Evolutionary conservation across 2,888 invertebrate species (phyloP), one percentile per base, ranked within the genome.

Genomic region (Euproctis similis): DNA sequence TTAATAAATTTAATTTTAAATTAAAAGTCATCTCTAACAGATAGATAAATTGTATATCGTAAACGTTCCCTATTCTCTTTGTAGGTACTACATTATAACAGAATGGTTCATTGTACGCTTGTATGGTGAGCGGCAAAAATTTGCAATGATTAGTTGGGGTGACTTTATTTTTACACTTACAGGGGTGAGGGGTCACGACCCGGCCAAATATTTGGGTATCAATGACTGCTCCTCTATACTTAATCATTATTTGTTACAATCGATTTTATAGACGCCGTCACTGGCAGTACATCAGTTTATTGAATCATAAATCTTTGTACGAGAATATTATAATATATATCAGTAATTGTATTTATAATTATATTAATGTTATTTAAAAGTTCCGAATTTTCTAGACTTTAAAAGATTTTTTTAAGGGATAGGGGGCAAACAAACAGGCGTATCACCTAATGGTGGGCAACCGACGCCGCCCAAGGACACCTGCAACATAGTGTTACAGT

Each of bases 121-220:
- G 27, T 42, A 57, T 44, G 61, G 59, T 53, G 63, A 60, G 64
- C 62, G 54, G 48, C 60, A 57, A 62, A 67, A 65, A 62, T 73
- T 70, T 67, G 64, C 50, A 67, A 65, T 70, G 60, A 68, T 70
- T 62, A 59, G 55, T 51, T 59, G 48, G 73, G 74, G 70, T 68
- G 59, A 56, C 58, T 67, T 66, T 65, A 68, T 74, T 74, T 64
- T 59, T 59, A 61, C 55, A 53, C 55, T n/a, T 45, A 36, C 42
- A 56, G 48, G 54, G 60, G 54, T 58, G 54, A 53, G 53, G 64
- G 71, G 70, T 66, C 63, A 53, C 54, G 59, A 67, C 71, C 74
- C 68, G 53, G 54, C 52, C 64, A 66, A 71, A 63, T 71, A 65
- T 62, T 65, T 62, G 55, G 53, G 52, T 63, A 55, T 59, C 59